Evolutionary conservation across 2,888 invertebrate species (phyloP), one percentile per base, ranked within the genome.

Genomic region (Gastracanthus pulcherrimus): DNA sequence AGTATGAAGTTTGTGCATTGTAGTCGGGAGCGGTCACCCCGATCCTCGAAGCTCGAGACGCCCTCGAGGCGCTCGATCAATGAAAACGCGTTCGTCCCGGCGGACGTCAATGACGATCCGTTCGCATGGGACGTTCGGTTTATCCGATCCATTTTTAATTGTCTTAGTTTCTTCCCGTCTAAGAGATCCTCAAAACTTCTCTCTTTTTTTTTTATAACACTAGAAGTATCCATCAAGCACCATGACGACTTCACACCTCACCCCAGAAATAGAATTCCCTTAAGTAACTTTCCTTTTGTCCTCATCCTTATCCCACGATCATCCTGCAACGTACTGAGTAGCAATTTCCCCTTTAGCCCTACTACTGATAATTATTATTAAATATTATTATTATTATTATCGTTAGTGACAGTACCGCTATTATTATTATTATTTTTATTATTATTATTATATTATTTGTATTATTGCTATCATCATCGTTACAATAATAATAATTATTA

Each of bases 401-500:
- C 81, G 79, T 81, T 80, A 85, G 81, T 84, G 84, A 80, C 81
- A 84, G 78, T 83, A 83, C 83, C 79, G 72, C 79, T 85, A 75
- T 66, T 80, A 86, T 85, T 82, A 86, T 86, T 88, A 88, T 87
- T 88, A 88, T 88, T 88, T 88, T 89, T 88, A 86, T 86, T 88
- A 88, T 88, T 87, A 89, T 86, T 87, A 87, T 78, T 84, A 23
- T 89, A 88, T 88, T 89, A 90, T 90, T 88, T 88, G 89, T 89
- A 89, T 88, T 89, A 88, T 89, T 89, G 85, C 86, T 88, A 89
- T 87, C 87, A 87, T 87, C 89, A 88, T 88, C 89, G 89, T 89
- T 89, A 89, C 87, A 88, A 89, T 89, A 89, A 89, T 89, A 89
- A 89, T 89, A 84, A 88, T 89, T 88, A 88, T 87, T 89, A 87